These are phyloP conservation scores for Sphaerodactylus townsendi DNA, from an alignment of 2,113 vertebrate genomes.

Conservation along the genomic window DNA sequence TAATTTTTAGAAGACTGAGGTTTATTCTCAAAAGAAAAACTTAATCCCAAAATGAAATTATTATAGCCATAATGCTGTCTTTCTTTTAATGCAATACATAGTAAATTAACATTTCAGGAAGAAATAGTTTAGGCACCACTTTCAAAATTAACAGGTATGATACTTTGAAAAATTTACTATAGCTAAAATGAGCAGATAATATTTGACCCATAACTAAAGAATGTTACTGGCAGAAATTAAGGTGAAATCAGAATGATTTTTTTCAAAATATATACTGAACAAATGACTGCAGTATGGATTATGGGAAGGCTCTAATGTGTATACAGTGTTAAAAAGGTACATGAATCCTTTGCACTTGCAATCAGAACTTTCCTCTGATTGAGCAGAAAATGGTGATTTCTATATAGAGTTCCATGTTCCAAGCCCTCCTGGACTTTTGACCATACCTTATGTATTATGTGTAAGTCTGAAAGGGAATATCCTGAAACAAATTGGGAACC, in stretches of 20 bases:
- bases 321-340: background rate
- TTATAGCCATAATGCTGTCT: background rate
- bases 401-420: background rate
- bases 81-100: background rate
- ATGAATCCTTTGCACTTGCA: background rate
- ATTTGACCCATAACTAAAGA: background rate
- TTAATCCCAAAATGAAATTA: background rate
- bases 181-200: background rate
- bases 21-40: background rate
- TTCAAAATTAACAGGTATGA: background rate
- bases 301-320: background rate
- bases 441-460: background rate
- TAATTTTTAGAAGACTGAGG: too few relatives aligned
- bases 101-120: background rate
- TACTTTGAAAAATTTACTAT: background rate
- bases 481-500: too few relatives aligned
- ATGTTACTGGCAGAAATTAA: background rate
- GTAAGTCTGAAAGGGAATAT: background rate
- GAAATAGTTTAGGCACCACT: background rate
- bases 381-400: background rate
- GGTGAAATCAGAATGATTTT: background rate
- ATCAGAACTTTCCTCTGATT: background rate
- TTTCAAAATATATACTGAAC: background rate
- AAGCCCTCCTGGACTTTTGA: background rate
- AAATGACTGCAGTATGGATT: background rate